phyloP scores from a whole-genome alignment of 2,888 invertebrate genomes.

The Eudemis profundana region DNA sequence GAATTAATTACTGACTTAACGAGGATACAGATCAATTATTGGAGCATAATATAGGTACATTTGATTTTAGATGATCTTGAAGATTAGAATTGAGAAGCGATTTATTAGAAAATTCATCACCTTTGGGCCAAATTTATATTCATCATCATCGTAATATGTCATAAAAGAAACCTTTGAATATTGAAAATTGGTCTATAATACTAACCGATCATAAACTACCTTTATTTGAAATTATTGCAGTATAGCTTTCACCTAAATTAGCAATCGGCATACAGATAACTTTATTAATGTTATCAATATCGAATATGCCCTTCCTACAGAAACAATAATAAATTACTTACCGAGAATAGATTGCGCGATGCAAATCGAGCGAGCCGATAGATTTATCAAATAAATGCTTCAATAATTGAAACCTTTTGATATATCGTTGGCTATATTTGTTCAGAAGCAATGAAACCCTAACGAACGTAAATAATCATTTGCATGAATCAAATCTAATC shows the following conservation, averaged over 20 bases:
- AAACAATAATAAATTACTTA: slow-evolving; percentile 28
- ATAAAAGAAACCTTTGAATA: too few species aligned
- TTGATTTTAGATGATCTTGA: not conserved
- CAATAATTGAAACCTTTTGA: slow-evolving; percentile 14
- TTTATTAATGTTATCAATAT: slow-evolving; percentile 31
- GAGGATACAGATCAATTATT: slow-evolving; percentile 6
- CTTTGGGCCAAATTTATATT: too few species aligned
- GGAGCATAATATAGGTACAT: not conserved
- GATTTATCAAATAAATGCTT: slow-evolving; percentile 25
- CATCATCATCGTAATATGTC: too few species aligned
- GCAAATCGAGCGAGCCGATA: slow-evolving; percentile 4
- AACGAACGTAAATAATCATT: not conserved
- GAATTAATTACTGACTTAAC: slow-evolving; percentile 18
- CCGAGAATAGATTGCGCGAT: slow-evolving; percentile 17
- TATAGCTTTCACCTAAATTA: slow-evolving; percentile 36
- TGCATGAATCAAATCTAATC: not conserved
- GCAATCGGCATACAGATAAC: slow-evolving; percentile 8
- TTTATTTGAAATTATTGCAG: not conserved
- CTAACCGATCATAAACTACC: not conserved
- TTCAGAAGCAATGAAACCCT: not conserved
- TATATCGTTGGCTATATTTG: not conserved
- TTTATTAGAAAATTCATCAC: too few species aligned
- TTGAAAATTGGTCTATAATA: not conserved
- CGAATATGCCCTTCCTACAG: slow-evolving; percentile 24
- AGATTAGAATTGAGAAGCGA: too few species aligned